phyloP scores from a whole-genome alignment of 2,797 vertebrate genomes.

The Cryptoprocta ferox region DNA sequence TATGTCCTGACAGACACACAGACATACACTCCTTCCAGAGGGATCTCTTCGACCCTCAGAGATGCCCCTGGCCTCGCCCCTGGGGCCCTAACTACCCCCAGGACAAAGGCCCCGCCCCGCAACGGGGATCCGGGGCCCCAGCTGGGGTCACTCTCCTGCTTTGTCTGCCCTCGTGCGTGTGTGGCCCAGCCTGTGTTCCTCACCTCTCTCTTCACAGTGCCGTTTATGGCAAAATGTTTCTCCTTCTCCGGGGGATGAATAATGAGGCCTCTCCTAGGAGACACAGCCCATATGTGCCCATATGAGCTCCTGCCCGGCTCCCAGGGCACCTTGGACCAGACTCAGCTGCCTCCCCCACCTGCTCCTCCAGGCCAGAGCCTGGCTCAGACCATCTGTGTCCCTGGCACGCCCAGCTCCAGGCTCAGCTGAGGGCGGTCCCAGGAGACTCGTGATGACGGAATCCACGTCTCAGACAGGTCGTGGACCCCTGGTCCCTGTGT shows the following conservation, averaged over 20 bases:
- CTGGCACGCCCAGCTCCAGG: background rate
- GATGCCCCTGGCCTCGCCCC: accelerated
- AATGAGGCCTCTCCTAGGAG: background rate
- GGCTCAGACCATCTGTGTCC: background rate
- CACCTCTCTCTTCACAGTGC: background rate
- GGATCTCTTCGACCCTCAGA: too few species aligned
- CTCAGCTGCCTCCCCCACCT: background rate
- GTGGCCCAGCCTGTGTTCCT: accelerated
- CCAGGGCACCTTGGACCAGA: background rate
- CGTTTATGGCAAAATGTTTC: background rate
- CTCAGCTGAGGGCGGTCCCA: background rate
- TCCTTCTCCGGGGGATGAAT: background rate
- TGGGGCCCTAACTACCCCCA: background rate
- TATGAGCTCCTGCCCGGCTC: background rate
- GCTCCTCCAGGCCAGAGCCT: background rate
- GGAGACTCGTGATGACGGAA: background rate
- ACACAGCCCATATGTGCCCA: accelerated
- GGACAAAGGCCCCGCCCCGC: background rate
- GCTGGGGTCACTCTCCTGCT: too few species aligned
- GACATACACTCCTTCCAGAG: background rate
- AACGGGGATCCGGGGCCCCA: accelerated
- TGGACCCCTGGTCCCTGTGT: background rate
- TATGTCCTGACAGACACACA: background rate
- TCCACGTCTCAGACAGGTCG: background rate
- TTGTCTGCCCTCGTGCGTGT: accelerated